A percentile compares a stretch with the other conserved stretches of the same genome.
phyloP scores from a whole-genome alignment of 2,797 vertebrate species.

The Melopsittacus undulatus region DNA sequence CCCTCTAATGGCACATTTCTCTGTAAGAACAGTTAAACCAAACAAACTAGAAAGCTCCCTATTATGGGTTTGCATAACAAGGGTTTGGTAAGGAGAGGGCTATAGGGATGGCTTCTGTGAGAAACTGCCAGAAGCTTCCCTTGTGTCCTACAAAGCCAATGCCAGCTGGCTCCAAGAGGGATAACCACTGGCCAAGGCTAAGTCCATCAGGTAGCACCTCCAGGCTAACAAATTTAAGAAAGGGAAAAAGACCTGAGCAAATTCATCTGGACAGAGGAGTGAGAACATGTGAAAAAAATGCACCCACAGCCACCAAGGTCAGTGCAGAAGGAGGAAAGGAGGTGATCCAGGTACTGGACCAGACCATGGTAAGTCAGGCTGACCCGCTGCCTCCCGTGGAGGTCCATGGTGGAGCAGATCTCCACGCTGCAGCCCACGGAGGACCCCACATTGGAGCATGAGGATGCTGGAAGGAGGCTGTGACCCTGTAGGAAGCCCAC shows the following conservation, averaged over 20 bases:
- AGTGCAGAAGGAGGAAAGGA: neutral
- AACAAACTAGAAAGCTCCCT: neutral
- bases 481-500: neutral
- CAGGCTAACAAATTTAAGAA: neutral
- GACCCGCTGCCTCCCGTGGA: neutral
- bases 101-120: neutral
- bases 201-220: neutral
- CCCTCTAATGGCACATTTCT: neutral
- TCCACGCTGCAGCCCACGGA: neutral
- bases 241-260: accelerated
- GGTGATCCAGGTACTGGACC: neutral
- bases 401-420: neutral
- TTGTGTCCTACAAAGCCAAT: neutral
- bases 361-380: neutral
- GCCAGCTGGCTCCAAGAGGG: accelerated
- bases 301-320: neutral
- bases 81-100: neutral
- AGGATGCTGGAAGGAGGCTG: neutral
- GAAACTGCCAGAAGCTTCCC: neutral
- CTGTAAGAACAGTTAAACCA: neutral
- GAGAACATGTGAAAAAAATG: neutral
- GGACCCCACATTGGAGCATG: neutral
- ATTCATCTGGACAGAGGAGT: neutral
- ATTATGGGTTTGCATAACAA: neutral
- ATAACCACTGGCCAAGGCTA: neutral